Percentiles rank a stretch among this genome's conserved stretches.
Evolutionary conservation across 2,797 vertebrate species (phyloP).

Genomic region (Periophthalmus magnuspinnatus): DNA sequence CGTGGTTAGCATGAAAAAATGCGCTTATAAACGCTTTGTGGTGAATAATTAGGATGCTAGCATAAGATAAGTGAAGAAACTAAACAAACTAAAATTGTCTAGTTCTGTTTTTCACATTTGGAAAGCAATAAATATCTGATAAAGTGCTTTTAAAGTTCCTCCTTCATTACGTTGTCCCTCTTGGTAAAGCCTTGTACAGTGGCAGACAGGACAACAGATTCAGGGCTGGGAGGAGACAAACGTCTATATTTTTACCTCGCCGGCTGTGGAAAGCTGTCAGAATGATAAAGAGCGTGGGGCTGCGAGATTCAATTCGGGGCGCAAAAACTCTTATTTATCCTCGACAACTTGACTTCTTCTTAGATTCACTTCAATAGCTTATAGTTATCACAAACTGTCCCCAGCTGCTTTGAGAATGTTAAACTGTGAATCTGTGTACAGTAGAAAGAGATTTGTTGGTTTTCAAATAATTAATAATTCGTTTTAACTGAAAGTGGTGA

Average conservation of each 20-base stretch:
- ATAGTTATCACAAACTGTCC: neutral
- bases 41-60: no score
- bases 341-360: slow-evolving; percentile 3
- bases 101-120: no score
- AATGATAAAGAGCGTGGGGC: slow-evolving; percentile 23
- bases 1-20: no score
- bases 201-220: slow-evolving; percentile 25
- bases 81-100: no score
- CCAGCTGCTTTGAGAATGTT: neutral
- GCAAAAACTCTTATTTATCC: slow-evolving; percentile 16
- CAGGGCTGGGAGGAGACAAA: slow-evolving; percentile 8
- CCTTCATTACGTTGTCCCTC: slow-evolving; percentile 22
- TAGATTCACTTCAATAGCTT: slow-evolving; percentile 10
- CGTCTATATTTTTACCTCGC: slow-evolving; percentile 29
- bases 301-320: slow-evolving; percentile 13
- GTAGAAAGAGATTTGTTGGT: slow-evolving; percentile 20
- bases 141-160: slow-evolving; percentile 3
- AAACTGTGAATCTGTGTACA: neutral
- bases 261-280: slow-evolving; percentile 23
- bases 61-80: no score
- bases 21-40: no score
- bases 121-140: no score
- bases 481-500: slow-evolving; percentile 26
- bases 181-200: slow-evolving; percentile 25
- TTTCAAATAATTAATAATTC: slow-evolving; percentile 33